These are phyloP conservation scores for Sceliomorpha sp. DNA, from an alignment of 2,888 invertebrate species.

Conservation along the genomic window DNA sequence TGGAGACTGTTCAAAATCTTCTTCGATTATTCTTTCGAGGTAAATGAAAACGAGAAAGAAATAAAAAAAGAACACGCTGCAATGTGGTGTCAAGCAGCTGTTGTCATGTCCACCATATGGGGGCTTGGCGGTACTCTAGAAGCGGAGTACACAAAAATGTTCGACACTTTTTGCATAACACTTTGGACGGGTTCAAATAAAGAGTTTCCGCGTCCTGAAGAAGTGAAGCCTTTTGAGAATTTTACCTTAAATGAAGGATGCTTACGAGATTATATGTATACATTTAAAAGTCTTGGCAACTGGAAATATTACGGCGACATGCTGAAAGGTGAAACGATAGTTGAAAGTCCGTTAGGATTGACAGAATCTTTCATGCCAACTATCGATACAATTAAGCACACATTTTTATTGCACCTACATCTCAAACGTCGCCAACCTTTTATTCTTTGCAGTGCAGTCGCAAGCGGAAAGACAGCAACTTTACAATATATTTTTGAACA, in stretches of 20 bases:
- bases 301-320: constrained; percentile 84
- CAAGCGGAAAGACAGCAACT: constrained; percentile 85
- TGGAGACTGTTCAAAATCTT: constrained; percentile 75
- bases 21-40: constrained; percentile 69
- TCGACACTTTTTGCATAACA: constrained; percentile 77
- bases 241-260: constrained; percentile 82
- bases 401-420: constrained; percentile 82
- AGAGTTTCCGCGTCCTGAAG: constrained; percentile 80
- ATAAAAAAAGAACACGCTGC: constrained; percentile 77
- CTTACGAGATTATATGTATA: constrained; percentile 83
- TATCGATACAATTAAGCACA: constrained; percentile 82
- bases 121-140: constrained; percentile 81
- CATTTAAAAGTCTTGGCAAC: constrained; percentile 83
- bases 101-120: constrained; percentile 82
- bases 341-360: constrained; percentile 49
- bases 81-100: constrained; percentile 82
- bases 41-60: constrained; percentile 69
- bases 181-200: constrained; percentile 77
- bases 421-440: constrained; percentile 81
- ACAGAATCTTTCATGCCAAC: constrained; percentile 82
- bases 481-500: constrained; percentile 81
- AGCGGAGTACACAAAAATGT: constrained; percentile 74
- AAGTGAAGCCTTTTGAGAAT: constrained; percentile 82
- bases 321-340: constrained; percentile 80
- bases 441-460: constrained; percentile 83